Percentiles rank a stretch among this genome's conserved stretches.
phyloP scores from a whole-genome alignment of 2,888 invertebrate species.

The Andrena flavipes region DNA sequence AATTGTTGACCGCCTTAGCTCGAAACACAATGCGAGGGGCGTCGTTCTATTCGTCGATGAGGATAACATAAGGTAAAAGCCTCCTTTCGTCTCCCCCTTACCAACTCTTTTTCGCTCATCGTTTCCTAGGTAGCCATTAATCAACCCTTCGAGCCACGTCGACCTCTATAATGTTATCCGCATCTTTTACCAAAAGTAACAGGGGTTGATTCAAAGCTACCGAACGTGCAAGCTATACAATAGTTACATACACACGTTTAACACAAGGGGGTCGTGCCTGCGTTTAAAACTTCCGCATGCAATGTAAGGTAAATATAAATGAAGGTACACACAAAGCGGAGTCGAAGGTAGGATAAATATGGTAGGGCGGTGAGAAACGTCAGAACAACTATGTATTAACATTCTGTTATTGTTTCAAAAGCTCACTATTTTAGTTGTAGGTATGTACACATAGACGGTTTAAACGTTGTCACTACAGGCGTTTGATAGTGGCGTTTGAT shows the following conservation, averaged over 20 bases:
- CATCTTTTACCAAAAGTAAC: slow-evolving; percentile 16
- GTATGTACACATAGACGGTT: no score
- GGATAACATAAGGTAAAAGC: slow-evolving; percentile 87
- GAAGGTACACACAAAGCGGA: no score
- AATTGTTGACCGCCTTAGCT: slow-evolving; percentile 87
- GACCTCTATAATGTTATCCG: slow-evolving; percentile 21
- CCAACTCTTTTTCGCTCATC: slow-evolving; percentile 8
- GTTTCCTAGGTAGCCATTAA: slow-evolving; percentile 26
- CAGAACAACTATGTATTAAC: no score
- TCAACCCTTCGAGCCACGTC: slow-evolving; percentile 9
- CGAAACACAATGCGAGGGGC: slow-evolving; percentile 88
- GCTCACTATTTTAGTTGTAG: no score
- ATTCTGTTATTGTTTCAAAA: no score
- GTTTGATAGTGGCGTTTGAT: no score
- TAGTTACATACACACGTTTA: background rate
- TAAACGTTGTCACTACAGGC: no score
- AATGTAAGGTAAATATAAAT: no score
- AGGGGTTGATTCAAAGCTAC: slow-evolving; percentile 11
- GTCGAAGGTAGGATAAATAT: no score
- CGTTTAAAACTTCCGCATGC: no score
- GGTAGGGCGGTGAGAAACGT: no score
- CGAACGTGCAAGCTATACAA: background rate
- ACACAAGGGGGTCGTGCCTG: no score
- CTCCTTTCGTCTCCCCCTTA: background rate
- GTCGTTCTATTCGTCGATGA: slow-evolving; percentile 91